A percentile compares a stretch with the other conserved stretches of the same genome.
These are phyloP conservation scores for Sminthurinus aureus DNA, from an alignment of 2,888 invertebrate species.

Conservation along the genomic window DNA sequence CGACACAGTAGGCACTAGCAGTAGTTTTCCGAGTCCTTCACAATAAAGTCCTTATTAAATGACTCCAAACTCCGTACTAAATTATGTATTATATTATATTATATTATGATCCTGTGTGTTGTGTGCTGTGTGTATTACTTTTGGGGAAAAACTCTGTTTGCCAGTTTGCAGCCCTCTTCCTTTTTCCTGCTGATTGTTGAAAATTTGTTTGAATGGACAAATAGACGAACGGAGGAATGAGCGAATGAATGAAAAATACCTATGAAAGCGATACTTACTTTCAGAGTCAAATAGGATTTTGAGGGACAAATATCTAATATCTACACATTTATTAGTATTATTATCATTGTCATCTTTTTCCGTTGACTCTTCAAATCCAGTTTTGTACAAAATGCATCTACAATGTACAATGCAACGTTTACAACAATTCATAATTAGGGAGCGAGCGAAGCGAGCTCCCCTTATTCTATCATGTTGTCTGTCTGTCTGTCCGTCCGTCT, in stretches of 20 bases:
- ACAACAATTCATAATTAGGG: no score
- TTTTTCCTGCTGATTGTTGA: not conserved
- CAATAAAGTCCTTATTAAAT: constrained; percentile 27
- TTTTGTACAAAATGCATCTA: no score
- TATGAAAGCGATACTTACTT: no score
- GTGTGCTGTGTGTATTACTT: not conserved
- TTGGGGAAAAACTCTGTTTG: not conserved
- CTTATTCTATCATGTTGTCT: no score
- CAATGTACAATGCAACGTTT: no score
- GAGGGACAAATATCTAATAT: constrained; percentile 20
- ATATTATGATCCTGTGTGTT: not conserved
- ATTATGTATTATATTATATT: not conserved
- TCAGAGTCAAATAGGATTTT: constrained; percentile 25
- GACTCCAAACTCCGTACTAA: not conserved
- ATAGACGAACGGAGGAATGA: not conserved
- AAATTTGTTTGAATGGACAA: not conserved
- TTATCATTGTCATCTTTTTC: no score
- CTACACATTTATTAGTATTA: no score
- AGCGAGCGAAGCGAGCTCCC: no score
- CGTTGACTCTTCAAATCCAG: no score
- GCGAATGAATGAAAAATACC: not conserved
- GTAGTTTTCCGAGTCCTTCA: constrained; percentile 6
- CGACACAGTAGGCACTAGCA: not conserved
- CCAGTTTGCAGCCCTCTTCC: not conserved
- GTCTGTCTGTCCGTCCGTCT: no score